Evolutionary conservation across 1,140 invertebrate genomes (phyloP), one percentile per base, ranked within the genome.

Genomic region (Aleiodes sp.): DNA sequence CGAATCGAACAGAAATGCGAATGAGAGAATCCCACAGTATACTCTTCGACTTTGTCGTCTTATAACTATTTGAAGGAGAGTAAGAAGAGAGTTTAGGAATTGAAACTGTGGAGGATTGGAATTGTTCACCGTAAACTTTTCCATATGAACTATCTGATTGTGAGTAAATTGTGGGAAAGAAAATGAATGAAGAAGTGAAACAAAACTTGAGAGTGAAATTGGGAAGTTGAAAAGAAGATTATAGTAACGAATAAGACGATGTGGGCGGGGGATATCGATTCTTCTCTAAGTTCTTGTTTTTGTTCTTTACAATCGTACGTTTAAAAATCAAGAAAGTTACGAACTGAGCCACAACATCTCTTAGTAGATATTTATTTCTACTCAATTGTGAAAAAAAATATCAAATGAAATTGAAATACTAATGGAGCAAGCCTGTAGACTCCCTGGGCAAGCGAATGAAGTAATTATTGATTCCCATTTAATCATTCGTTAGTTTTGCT

Each of bases 1-100:
- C 46, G 46, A 52, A 52, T 52, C 46, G 46, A 52, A 52, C 46
- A 52, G 46, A 52, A 52, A 52, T 52, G 46, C 21, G 46, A 52
- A 52, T 21, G 46, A 52, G 46, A 24, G 46, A 52, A 52, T 52
- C 19, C 46, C 46, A 52, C 46, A 52, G 16, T 52, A 24, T n/a
- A 24, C 21, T 24, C 46, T 24, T 21, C 16, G 46, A 52, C 46
- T 52, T 52, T 52, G 46, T 52, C 39, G 39, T 43, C n/a, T 4
- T 43, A 43, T 43, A 43, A 43, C 39, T 43, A 43, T 43, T 14
- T 16, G 41, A 46, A 14, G 41, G 4, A 12, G 21, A 2, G 1
- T 4, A 9, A 52, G 21, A 21, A 16, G 46, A 52, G 3, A 3
- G 3, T 2, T 16, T 16, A 24, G 46, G 21, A 52, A 52, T 24